phyloP scores from a whole-genome alignment of 2,888 invertebrate species.

The Homarus gammarus region DNA sequence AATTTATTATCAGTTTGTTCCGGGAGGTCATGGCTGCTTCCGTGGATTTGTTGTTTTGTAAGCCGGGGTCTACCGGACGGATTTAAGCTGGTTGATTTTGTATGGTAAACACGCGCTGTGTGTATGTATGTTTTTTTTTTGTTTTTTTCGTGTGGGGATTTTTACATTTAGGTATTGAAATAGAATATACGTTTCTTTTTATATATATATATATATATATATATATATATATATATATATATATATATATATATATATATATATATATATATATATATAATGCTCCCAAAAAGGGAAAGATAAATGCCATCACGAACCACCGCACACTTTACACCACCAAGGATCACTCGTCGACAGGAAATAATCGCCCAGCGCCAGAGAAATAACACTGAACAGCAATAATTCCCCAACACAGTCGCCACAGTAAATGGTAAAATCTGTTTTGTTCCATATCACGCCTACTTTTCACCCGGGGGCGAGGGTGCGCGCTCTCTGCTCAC shows the following conservation, averaged over 20 bases:
- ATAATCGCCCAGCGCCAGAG: background rate
- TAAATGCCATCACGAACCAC: too few relatives aligned
- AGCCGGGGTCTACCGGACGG: background rate
- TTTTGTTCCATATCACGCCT: too few relatives aligned
- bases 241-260: background rate
- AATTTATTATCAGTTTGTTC: constrained; percentile 29
- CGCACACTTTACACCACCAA: too few relatives aligned
- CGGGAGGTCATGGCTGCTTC: background rate
- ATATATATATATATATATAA: constrained; percentile 11
- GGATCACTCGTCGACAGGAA: too few relatives aligned
- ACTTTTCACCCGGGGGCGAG: too few relatives aligned
- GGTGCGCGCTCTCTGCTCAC: constrained; percentile 1
- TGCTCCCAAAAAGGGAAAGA: too few relatives aligned
- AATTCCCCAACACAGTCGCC: too few relatives aligned
- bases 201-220: constrained; percentile 13
- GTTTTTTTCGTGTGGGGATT: background rate
- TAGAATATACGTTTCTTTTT: background rate
- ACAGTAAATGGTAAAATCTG: too few relatives aligned
- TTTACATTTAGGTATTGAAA: background rate
- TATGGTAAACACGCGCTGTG: background rate
- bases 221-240: constrained; percentile 21
- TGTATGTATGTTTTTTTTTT: background rate
- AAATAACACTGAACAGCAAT: too few relatives aligned
- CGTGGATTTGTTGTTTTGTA: background rate
- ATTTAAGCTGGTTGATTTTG: background rate